Conservation (phyloP, 2,888 invertebrate genomes). For the Caenorhabditis japonica region DNA sequence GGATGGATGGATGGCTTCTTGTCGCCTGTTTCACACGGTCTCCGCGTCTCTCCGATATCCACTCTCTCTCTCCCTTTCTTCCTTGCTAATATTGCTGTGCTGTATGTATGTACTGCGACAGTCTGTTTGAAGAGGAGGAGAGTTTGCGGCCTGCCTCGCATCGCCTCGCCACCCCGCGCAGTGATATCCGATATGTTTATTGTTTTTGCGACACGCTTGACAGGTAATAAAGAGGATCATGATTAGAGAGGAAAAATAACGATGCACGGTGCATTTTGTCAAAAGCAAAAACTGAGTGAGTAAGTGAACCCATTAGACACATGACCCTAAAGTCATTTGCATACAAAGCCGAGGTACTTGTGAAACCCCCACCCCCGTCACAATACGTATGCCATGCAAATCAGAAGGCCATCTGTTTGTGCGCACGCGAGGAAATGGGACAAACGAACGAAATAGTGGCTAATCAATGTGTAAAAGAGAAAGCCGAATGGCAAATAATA, state of each 20-base stretch:
- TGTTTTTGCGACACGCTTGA: slow-evolving; percentile 46
- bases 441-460: slow-evolving; percentile 38
- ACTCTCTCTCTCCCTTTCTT: slow-evolving; percentile 18
- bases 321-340: slow-evolving; percentile 6
- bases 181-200: slow-evolving; percentile 48
- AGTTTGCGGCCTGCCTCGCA: too few relatives aligned
- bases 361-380: slow-evolving; percentile 17
- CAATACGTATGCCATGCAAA: slow-evolving; percentile 9
- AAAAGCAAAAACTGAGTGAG: not conserved
- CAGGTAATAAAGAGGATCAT: slow-evolving; percentile 27
- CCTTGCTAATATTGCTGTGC: too few relatives aligned
- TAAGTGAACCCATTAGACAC: not conserved
- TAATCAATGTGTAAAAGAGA: slow-evolving; percentile 20
- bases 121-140: slow-evolving; percentile 37
- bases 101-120: too few relatives aligned
- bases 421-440: not conserved
- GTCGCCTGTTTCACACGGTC: slow-evolving; percentile 32
- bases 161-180: too few relatives aligned
- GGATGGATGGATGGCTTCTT: not conserved
- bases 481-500: slow-evolving; percentile 33
- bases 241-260: not conserved
- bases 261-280: too few relatives aligned
- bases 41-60: slow-evolving; percentile 18
- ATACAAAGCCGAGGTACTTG: slow-evolving; percentile 34
- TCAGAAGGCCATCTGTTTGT: slow-evolving; percentile 36